These are phyloP conservation scores for Brachionus manjavacas DNA, from an alignment of 1,140 invertebrate genomes.

Conservation along the genomic window DNA sequence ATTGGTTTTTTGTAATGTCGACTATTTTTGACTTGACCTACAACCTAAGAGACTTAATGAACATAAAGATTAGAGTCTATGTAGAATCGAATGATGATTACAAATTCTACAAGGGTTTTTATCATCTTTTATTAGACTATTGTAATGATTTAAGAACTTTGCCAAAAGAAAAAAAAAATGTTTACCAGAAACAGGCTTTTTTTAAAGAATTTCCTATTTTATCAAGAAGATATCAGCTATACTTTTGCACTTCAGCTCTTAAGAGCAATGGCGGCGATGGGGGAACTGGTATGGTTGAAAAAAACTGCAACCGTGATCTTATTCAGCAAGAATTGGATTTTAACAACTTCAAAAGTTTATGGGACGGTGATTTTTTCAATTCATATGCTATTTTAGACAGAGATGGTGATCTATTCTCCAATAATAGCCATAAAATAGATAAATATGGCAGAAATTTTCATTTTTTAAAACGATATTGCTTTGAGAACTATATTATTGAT, in stretches of 20 bases:
- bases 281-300: neutral
- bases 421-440: too few species aligned
- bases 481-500: neutral
- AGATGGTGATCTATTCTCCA: neutral
- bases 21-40: neutral
- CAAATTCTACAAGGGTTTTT: neutral
- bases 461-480: neutral
- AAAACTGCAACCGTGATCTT: neutral
- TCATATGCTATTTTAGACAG: neutral
- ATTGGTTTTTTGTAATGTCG: neutral
- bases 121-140: neutral
- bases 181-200: neutral
- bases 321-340: neutral
- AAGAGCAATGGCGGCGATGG: neutral
- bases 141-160: neutral
- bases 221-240: conserved; percentile 3
- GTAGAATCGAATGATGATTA: neutral
- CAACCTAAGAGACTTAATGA: neutral
- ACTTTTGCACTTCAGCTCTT: neutral
- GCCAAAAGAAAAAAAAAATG: neutral
- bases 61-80: neutral
- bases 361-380: neutral
- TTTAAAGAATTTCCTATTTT: neutral
- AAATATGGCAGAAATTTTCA: neutral
- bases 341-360: neutral